Percentiles rank a stretch among this genome's conserved stretches.
These are phyloP conservation scores for Labeo calbasu DNA, from an alignment of 2,797 vertebrate species.

Conservation along the genomic window DNA sequence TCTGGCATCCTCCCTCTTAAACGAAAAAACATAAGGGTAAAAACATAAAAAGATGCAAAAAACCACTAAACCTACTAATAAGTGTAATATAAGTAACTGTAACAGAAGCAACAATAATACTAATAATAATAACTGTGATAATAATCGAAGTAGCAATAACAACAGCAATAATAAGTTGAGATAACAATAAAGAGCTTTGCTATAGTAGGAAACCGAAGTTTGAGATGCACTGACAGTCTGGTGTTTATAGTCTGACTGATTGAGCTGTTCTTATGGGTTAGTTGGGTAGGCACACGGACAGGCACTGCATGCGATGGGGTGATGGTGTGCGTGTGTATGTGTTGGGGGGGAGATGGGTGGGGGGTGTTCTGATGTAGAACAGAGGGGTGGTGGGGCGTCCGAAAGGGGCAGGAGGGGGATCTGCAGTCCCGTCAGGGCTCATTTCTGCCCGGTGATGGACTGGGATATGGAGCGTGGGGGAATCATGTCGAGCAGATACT, in stretches of 20 bases:
- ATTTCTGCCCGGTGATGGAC: slow-evolving; percentile 96
- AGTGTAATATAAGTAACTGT: slow-evolving; percentile 71
- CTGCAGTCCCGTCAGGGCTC: slow-evolving; percentile 58
- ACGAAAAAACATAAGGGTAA: slow-evolving; percentile 53
- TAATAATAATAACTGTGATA: slow-evolving; percentile 63
- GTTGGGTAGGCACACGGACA: slow-evolving; percentile 89
- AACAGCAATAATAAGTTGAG: slow-evolving; percentile 62
- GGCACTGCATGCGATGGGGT: slow-evolving; percentile 90
- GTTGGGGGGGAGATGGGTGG: slow-evolving; percentile 50
- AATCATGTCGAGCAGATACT: slow-evolving; percentile 90
- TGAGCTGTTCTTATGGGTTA: slow-evolving; percentile 76
- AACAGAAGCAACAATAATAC: slow-evolving; percentile 76
- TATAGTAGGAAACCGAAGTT: slow-evolving; percentile 73
- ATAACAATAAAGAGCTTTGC: slow-evolving; percentile 69
- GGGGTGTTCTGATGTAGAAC: slow-evolving; percentile 46
- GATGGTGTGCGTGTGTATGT: slow-evolving; percentile 60
- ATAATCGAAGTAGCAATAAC: slow-evolving; percentile 63
- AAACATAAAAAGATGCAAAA: slow-evolving; percentile 46
- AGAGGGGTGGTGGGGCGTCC: slow-evolving; percentile 68
- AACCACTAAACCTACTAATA: slow-evolving; percentile 67
- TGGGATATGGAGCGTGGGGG: slow-evolving; percentile 89
- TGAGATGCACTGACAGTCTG: slow-evolving; percentile 77
- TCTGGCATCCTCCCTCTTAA: slow-evolving; percentile 58
- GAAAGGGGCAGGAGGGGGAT: slow-evolving; percentile 36
- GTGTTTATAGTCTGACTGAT: slow-evolving; percentile 75